These are phyloP conservation scores for Bombus huntii DNA, from an alignment of 1,140 invertebrate species.

Conservation along the genomic window DNA sequence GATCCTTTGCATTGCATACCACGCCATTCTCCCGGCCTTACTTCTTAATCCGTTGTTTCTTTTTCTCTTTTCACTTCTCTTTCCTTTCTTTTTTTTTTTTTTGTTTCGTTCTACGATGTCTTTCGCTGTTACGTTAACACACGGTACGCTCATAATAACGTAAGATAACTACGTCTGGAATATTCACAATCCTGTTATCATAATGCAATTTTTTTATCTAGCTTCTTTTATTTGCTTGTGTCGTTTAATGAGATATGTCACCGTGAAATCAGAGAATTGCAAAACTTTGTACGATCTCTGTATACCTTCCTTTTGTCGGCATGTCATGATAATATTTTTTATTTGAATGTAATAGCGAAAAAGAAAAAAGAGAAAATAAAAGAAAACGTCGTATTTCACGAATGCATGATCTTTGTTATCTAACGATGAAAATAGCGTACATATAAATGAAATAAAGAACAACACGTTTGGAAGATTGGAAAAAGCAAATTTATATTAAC, in stretches of 20 bases:
- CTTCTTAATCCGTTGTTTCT: background rate
- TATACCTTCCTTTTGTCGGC: background rate
- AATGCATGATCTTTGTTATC: background rate
- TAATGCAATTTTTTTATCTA: too few relatives aligned
- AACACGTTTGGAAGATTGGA: too few relatives aligned
- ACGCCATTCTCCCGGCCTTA: background rate
- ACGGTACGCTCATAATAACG: too few relatives aligned
- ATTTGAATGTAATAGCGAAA: background rate
- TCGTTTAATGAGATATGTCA: too few relatives aligned
- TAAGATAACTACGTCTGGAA: too few relatives aligned
- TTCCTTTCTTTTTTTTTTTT: background rate
- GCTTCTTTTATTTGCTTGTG: too few relatives aligned
- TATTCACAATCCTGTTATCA: too few relatives aligned
- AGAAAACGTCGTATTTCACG: too few relatives aligned
- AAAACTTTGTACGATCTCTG: too few relatives aligned
- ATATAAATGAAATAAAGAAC: background rate
- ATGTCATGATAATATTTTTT: background rate
- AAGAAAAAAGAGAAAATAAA: too few relatives aligned
- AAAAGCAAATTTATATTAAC: constrained; percentile 33
- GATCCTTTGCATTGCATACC: constrained; percentile 64
- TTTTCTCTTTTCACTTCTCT: background rate
- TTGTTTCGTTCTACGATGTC: background rate
- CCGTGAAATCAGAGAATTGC: too few relatives aligned
- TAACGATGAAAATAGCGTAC: background rate
- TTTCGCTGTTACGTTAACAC: background rate